Evolutionary conservation across 2,888 invertebrate species (phyloP).

Genomic region (Ferdinandea cuprea): DNA sequence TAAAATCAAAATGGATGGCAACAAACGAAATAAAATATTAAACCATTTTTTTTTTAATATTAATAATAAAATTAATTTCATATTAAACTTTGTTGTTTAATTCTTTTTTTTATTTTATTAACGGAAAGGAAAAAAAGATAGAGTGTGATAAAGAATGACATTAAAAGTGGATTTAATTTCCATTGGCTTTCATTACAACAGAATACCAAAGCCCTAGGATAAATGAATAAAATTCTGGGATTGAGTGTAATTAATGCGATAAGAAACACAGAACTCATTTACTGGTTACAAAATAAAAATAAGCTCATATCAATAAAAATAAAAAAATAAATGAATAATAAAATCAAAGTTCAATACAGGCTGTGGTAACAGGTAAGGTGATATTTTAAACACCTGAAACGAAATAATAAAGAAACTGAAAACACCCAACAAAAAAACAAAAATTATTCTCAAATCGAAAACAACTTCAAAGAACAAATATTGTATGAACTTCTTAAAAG

Average conservation of each 20-base stretch:
- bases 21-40: not conserved
- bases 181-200: conserved; percentile 52
- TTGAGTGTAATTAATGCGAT: conserved; percentile 46
- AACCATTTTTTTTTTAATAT: no score
- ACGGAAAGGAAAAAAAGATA: conserved; percentile 15
- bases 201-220: conserved; percentile 58
- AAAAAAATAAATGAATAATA: conserved; percentile 3
- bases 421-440: conserved; percentile 5
- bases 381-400: conserved; percentile 13
- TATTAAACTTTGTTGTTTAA: conserved; percentile 28
- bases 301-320: not conserved
- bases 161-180: conserved; percentile 21
- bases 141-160: conserved; percentile 4
- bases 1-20: not conserved
- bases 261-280: conserved; percentile 3
- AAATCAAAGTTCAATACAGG: conserved; percentile 16
- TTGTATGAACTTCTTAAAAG: conserved; percentile 34
- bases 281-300: not conserved
- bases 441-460: not conserved
- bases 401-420: not conserved
- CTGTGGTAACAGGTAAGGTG: conserved; percentile 22
- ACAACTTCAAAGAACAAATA: conserved; percentile 11
- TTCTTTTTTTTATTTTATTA: not conserved
- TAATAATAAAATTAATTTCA: no score
- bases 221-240: conserved; percentile 35